These are phyloP conservation scores for Sigmodon hispidus DNA, from an alignment of 2,113 vertebrate genomes.

Conservation along the genomic window DNA sequence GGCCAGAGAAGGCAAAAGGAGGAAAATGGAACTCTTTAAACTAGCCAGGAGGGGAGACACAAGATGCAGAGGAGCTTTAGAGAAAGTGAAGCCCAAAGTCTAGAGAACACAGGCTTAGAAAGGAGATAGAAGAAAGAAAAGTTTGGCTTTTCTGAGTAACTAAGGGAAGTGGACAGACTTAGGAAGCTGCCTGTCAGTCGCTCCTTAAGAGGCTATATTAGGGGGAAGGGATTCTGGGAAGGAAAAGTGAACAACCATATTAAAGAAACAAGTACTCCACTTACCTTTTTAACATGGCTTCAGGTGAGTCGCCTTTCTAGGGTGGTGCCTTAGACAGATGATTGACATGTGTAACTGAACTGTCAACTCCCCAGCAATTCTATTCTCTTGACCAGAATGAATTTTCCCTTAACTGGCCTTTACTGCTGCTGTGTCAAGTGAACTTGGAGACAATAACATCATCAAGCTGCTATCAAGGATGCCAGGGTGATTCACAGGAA, in stretches of 20 bases:
- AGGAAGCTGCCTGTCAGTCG: too few species aligned
- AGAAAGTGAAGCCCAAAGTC: background rate
- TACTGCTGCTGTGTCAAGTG: background rate
- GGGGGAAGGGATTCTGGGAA: background rate
- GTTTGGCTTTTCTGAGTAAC: background rate
- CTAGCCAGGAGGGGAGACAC: background rate
- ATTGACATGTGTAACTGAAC: background rate
- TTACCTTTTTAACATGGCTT: background rate
- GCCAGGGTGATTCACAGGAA: slow-evolving; percentile 56
- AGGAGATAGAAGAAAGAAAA: background rate
- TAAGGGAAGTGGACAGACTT: background rate
- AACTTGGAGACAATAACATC: background rate
- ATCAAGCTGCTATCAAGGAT: slow-evolving; percentile 19
- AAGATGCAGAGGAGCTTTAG: background rate
- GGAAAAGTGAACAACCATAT: background rate
- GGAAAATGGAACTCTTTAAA: background rate
- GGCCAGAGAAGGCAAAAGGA: background rate
- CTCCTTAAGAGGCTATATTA: background rate
- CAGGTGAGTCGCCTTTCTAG: background rate
- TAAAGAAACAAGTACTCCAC: background rate
- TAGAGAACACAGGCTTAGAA: background rate
- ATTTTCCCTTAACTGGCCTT: background rate
- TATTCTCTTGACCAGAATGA: background rate
- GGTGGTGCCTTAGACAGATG: background rate
- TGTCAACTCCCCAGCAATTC: background rate